Base-by-base conservation (phyloP, 2,113 vertebrate genomes). In the Phycodurus eques region DNA sequence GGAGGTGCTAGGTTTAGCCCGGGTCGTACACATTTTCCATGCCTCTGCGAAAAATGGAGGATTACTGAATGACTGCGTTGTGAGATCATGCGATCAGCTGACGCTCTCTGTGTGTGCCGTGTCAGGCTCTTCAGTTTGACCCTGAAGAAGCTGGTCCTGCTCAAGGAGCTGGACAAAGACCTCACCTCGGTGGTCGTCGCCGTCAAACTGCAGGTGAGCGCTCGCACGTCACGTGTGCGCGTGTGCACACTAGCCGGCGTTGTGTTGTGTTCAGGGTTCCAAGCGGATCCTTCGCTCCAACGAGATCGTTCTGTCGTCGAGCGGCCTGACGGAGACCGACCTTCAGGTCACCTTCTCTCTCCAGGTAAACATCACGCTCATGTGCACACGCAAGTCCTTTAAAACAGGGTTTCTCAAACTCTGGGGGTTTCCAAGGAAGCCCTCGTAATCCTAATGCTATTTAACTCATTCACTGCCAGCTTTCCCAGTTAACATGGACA, bases 251-350 rank as follows among this genome's bases (percentile, higher is more conserved):
- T 42, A 5, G 27, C 33, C 12, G 15, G 15, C 35, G 51, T 35
- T 49, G 12, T 43, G 5, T 47, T 31, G 47, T 81, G 31, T 54
- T 77, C 86, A 97, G 96, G 96, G 95, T 61, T 96, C 96, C 5
- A 97, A 97, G 82, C 86, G 96, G 53, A 96, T 97, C 85, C 92
- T 97, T 78, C 93, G 96, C 51, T 96, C 96, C 83, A 97, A 97
- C 2, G 96, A 97, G 89, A 97, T 97, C 78, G 88, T 94, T 73
- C 85, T 97, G 79, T 94, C 95, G 15, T 89, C 93, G 2, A 93
- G 94, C 0, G 95, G 95, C 1, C 90, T 95, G 74, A 94, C 93
- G 0, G 96, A 96, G 82, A 96, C 96, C 1, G 96, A 97, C 81
- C 91, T 97, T 5, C 95, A 97, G 79, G 90, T 97, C 69, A 96